Percentiles rank a stretch among this genome's conserved stretches.
Conservation (phyloP, 1,140 invertebrate genomes). For the Ooceraea biroi region DNA sequence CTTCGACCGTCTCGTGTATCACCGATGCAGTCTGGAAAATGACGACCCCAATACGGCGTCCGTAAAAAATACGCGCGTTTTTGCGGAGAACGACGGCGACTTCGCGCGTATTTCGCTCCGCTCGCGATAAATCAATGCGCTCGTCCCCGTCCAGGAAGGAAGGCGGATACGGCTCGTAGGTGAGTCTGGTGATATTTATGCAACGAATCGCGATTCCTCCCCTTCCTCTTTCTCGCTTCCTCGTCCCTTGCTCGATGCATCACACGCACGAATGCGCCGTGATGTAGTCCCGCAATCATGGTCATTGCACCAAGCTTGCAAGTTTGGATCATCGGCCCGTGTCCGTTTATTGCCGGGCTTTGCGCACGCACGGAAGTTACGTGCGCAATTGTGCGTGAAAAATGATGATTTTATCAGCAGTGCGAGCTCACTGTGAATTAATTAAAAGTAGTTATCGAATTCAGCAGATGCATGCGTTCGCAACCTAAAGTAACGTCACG, state of each 20-base stretch:
- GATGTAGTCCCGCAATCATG: conserved; percentile 32
- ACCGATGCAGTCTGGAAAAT: conserved; percentile 2
- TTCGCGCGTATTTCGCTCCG: conserved; percentile 38
- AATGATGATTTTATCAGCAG: neutral
- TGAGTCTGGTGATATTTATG: conserved; percentile 55
- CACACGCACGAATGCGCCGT: conserved; percentile 26
- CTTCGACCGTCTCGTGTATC: neutral
- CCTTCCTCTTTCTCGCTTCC: conserved; percentile 6
- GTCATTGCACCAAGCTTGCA: conserved; percentile 16
- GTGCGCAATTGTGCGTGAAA: neutral
- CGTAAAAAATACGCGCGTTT: neutral
- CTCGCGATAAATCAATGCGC: conserved; percentile 55
- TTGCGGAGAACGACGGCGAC: neutral
- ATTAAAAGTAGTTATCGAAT: neutral
- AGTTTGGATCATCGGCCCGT: conserved; percentile 7
- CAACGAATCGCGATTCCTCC: conserved; percentile 42
- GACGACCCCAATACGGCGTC: conserved; percentile 9
- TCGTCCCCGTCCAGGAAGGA: conserved; percentile 36
- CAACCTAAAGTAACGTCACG: neutral
- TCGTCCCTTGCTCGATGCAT: conserved; percentile 13
- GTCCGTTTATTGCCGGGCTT: neutral
- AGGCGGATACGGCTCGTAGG: conserved; percentile 48
- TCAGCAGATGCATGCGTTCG: neutral
- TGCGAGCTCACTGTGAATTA: neutral
- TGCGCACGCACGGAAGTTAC: neutral